Conservation (phyloP, 1,140 invertebrate species). For the Ceratoteleas bidentatus region DNA sequence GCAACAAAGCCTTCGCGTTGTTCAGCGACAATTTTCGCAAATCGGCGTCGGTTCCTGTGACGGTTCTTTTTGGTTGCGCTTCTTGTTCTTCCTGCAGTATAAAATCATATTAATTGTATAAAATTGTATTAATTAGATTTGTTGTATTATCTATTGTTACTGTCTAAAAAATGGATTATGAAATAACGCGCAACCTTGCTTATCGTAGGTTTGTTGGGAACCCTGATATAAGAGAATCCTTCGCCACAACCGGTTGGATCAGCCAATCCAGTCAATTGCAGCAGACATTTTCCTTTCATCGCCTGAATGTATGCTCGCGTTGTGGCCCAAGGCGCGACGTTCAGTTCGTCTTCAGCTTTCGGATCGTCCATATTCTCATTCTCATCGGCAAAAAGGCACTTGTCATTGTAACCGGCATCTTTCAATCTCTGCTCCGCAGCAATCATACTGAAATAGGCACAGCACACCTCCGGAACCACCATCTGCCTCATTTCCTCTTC, state of each 20-base stretch:
- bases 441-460: constrained; percentile 98
- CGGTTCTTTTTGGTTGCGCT: constrained; percentile 96
- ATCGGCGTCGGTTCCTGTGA: constrained; percentile 99
- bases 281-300: too few relatives aligned
- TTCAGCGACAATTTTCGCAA: constrained; percentile 96
- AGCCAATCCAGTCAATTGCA: too few relatives aligned
- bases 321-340: too few relatives aligned
- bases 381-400: too few relatives aligned
- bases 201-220: constrained; percentile 96
- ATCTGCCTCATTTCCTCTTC: constrained; percentile 99
- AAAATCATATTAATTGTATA: too few relatives aligned
- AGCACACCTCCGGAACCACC: constrained; percentile 99
- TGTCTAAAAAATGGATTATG: too few relatives aligned
- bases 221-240: constrained; percentile 97
- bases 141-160: too few relatives aligned
- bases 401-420: constrained; percentile 80
- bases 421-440: constrained; percentile 97
- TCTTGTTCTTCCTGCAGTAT: constrained; percentile 89
- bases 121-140: too few relatives aligned
- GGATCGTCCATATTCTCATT: too few relatives aligned
- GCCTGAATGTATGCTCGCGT: too few relatives aligned
- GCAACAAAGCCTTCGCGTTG: constrained; percentile 96
- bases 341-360: too few relatives aligned
- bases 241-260: constrained; percentile 85
- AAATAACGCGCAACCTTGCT: too few relatives aligned